Conservation (phyloP, 2,888 invertebrate genomes). For the Dasysyrphus albostriatus region DNA sequence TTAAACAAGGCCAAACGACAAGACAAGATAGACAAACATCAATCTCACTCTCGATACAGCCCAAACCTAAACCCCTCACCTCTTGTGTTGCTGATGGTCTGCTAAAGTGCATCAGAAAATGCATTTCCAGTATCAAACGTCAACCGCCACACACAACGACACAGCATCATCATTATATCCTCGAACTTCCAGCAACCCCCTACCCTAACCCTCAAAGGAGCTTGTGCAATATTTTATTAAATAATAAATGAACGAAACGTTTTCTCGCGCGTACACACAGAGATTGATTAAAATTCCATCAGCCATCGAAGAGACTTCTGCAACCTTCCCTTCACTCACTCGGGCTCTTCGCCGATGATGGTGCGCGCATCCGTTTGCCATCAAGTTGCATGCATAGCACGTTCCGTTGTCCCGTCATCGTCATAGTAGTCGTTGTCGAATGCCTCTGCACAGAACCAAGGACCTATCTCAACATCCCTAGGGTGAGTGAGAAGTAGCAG, state of each 20-base stretch:
- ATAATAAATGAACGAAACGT: conserved; percentile 73
- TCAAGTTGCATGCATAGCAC: conserved; percentile 66
- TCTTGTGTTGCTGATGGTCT: neutral
- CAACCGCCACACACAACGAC: conserved; percentile 34
- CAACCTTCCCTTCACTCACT: conserved; percentile 8
- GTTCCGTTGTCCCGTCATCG: conserved; percentile 48
- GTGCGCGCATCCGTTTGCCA: conserved; percentile 29
- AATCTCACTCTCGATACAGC: conserved; percentile 12
- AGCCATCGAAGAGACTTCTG: conserved; percentile 65
- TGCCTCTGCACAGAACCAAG: conserved; percentile 33
- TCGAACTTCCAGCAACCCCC: neutral
- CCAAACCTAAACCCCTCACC: neutral
- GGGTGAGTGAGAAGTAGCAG: conserved; percentile 57
- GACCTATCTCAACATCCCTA: conserved; percentile 74
- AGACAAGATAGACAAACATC: conserved; percentile 62
- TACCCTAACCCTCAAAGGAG: conserved; percentile 14
- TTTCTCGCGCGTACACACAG: conserved; percentile 72
- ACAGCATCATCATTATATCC: conserved; percentile 31
- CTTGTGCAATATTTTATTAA: conserved; percentile 71
- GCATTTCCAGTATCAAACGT: conserved; percentile 51
- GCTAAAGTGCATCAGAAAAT: conserved; percentile 39
- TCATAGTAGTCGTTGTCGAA: conserved; percentile 27
- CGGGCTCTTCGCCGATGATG: neutral
- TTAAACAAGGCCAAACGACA: conserved; percentile 64
- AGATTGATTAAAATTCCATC: conserved; percentile 75